Base-by-base conservation (phyloP, 92 coral and sea anemone species). In the Phenganax subtilis region DNA sequence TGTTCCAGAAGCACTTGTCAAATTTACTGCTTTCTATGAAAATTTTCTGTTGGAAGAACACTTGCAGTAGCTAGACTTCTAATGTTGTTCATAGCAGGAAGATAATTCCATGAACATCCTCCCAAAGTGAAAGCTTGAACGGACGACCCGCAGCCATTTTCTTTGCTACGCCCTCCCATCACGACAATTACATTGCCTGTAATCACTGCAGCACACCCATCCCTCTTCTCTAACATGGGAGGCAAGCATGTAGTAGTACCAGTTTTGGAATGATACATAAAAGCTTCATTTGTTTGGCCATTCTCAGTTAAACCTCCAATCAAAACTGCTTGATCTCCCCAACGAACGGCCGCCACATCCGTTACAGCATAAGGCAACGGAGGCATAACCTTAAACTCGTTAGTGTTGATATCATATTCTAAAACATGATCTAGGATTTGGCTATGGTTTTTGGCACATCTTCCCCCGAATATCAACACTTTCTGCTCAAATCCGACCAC, bases 401-500 rank as follows among this genome's bases (percentile, higher is more conserved):
- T 57, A 10, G 60, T 57, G 2, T 15, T 57, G 60, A 57, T 15
- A 57, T 57, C 60, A 57, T 10, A 57, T 15, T 57, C 60, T 57
- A 57, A 57, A 37, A 64, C 70, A 11, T 5, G 3, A 20, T 28
- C 17, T 11, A 64, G 30, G 70, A 20, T 64, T 3, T 64, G 3
- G 10, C 10, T 44, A 37, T 37, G 47, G 47, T 37, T 37, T 5
- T 37, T 37, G 70, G 8, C 31, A 20, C 70, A 20, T 10, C 3
- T 64, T 64, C 70, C 67, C 14, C 67, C 67, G 14, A 61, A 61
- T 5, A 61, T 61, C 67, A 61, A 12, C 9, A 61, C 67, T 64
- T 64, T 64, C 37, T 28, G 37, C 70, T 64, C 70, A 64, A 64
- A 64, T 20, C 6, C 44, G 10, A 64, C 70, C 70, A 64, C 70